Evolutionary conservation across 2,797 vertebrate species (phyloP), one percentile per base, ranked within the genome.

Genomic region (Remorina albescens): DNA sequence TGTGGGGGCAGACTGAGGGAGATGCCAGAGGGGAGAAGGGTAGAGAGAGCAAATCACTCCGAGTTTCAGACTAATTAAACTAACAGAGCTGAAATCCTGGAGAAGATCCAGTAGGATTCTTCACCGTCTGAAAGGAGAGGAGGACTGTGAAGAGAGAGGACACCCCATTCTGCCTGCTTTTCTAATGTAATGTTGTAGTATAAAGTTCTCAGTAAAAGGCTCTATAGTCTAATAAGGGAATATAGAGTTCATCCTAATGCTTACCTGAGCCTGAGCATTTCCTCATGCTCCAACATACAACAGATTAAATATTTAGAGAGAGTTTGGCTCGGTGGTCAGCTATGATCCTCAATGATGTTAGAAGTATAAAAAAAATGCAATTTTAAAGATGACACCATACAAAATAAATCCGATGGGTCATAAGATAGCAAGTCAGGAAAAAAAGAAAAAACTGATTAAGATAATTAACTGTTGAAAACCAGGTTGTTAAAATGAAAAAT

Each of bases 11-110:
- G 23, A 37, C 3, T 19, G 44, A 39, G 18, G n/a, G 47, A 50
- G 47, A 50, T 30, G 44, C 32, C 12, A 32, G 44, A 58, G 19
- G 21, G 57, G 53, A 51, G 36, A 47, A 13, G 47, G 23, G 12
- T 25, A 49, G 6, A 50, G 12, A 26, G 21, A 36, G 19, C 8
- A 30, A 15, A 6, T 41, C 41, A 46, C 15, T 26, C 18, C 12
- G 26, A 44, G 23, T 49, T 32, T 2, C 54, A 60, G 13, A 39
- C 41, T 62, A 53, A 68, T 68, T 53, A 25, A 6, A 56, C 21
- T 60, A 56, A 73, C 49, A 47, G 50, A 79, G 57, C 18, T 37
- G 9, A 69, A 62, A 66, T 42, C 23, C 53, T 75, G 59, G 44
- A 69, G 54, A 76, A 28, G 36, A n/a, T 56, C 59, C 41, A 65